Evolutionary conservation across 2,797 vertebrate genomes (phyloP).

Genomic region (Sternotherus odoratus): DNA sequence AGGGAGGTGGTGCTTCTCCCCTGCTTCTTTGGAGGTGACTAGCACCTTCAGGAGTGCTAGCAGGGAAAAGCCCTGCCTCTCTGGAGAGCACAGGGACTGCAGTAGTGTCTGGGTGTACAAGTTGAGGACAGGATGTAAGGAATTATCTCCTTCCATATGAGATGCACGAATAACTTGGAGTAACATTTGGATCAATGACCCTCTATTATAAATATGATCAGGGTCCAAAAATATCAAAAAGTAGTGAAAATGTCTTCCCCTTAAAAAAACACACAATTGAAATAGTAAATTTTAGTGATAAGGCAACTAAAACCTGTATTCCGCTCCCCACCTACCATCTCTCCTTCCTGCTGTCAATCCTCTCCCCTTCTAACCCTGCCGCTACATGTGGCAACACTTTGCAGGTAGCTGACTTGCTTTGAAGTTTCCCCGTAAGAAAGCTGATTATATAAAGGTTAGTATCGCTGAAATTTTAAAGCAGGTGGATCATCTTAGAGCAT

Average conservation of each 20-base stretch:
- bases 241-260: not conserved
- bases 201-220: not conserved
- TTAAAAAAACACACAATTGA: not conserved
- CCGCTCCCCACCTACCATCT: slow-evolving; percentile 14
- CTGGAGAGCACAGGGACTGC: accelerated
- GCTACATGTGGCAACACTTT: slow-evolving; percentile 42
- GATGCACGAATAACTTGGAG: not conserved
- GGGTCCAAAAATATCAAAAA: not conserved
- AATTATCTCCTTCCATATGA: not conserved
- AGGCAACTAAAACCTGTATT: slow-evolving; percentile 33
- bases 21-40: not conserved
- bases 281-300: slow-evolving; percentile 24
- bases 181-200: not conserved
- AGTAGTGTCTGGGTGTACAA: not conserved
- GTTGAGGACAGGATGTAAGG: not conserved
- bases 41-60: not conserved
- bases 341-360: slow-evolving; percentile 34
- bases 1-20: not conserved
- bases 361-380: not conserved
- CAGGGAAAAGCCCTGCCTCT: not conserved
- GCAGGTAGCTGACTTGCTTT: slow-evolving; percentile 49
- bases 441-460: slow-evolving; percentile 67
- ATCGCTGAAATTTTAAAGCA: slow-evolving; percentile 58
- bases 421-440: slow-evolving; percentile 63
- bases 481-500: slow-evolving; percentile 43